Conservation (phyloP, 2,113 vertebrate species). For the Mus pahari region DNA sequence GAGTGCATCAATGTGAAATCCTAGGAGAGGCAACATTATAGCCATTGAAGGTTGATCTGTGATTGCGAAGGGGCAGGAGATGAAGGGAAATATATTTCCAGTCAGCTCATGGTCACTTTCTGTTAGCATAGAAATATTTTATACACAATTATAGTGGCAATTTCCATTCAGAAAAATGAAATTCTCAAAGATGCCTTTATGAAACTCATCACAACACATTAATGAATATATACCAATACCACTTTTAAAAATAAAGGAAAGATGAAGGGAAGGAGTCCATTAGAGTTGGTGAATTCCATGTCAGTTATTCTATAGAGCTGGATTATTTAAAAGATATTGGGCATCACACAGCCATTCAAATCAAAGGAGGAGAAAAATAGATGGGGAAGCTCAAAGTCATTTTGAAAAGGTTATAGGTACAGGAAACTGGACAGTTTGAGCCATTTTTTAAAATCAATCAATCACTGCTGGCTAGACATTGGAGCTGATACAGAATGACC, state of each 20-base stretch:
- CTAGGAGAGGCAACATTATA: neutral
- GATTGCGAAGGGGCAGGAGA: neutral
- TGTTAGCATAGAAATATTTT: neutral
- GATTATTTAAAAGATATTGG: neutral
- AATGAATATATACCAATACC: too few species aligned
- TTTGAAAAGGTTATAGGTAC: neutral
- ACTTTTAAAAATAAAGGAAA: neutral
- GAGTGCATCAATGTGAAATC: neutral
- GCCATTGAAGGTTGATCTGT: neutral
- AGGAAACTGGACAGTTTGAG: neutral
- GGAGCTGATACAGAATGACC: neutral
- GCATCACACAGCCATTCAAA: neutral
- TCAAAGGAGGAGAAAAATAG: neutral
- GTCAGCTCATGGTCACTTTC: neutral
- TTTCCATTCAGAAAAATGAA: neutral
- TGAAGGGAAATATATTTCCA: neutral
- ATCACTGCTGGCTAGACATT: neutral
- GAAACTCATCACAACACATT: neutral
- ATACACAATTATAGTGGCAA: neutral
- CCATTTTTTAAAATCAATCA: neutral
- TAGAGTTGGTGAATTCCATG: neutral
- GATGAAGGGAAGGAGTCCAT: too few species aligned
- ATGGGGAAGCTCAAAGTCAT: neutral
- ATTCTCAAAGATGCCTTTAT: neutral
- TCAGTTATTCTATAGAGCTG: neutral